Evolutionary conservation across 2,113 vertebrate species (phyloP).

Genomic region (Mustela nigripes): DNA sequence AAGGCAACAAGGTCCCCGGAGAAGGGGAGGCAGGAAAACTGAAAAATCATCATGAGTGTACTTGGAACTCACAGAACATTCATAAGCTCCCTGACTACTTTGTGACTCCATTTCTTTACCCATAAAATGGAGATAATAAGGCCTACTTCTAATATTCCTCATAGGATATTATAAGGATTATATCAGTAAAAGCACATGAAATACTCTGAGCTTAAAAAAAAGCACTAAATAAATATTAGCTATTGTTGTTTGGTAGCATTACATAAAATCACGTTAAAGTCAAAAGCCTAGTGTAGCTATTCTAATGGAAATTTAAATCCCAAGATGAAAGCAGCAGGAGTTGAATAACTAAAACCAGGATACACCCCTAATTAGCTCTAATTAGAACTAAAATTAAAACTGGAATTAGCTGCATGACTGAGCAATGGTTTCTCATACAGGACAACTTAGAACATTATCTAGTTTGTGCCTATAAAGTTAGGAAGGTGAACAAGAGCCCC

Average conservation of each 20-base stretch:
- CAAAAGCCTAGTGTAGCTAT: conserved; percentile 70
- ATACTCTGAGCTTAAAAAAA: conserved; percentile 58
- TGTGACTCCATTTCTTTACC: conserved; percentile 66
- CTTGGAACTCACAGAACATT: conserved; percentile 64
- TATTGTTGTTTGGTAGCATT: conserved; percentile 73
- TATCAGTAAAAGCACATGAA: conserved; percentile 76
- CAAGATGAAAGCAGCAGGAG: conserved; percentile 69
- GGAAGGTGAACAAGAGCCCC: neutral
- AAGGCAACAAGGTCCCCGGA: conserved; percentile 76
- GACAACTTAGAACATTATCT: neutral
- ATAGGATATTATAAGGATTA: conserved; percentile 67
- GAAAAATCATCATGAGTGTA: conserved; percentile 59
- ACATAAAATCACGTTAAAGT: conserved; percentile 73
- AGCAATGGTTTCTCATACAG: conserved; percentile 23
- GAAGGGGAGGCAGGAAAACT: conserved; percentile 70
- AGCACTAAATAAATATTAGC: conserved; percentile 70
- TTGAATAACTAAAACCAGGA: conserved; percentile 62
- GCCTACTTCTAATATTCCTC: conserved; percentile 63
- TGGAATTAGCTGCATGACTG: conserved; percentile 41
- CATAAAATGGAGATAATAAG: conserved; percentile 68
- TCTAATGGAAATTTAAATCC: conserved; percentile 79
- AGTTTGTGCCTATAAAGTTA: neutral
- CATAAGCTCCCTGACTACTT: conserved; percentile 28
- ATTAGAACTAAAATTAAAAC: conserved; percentile 59
- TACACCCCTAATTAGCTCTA: conserved; percentile 55